Percentiles rank a stretch among this genome's conserved stretches.
Conservation (phyloP, 1,140 invertebrate species). For the Coptotermes formosanus region DNA sequence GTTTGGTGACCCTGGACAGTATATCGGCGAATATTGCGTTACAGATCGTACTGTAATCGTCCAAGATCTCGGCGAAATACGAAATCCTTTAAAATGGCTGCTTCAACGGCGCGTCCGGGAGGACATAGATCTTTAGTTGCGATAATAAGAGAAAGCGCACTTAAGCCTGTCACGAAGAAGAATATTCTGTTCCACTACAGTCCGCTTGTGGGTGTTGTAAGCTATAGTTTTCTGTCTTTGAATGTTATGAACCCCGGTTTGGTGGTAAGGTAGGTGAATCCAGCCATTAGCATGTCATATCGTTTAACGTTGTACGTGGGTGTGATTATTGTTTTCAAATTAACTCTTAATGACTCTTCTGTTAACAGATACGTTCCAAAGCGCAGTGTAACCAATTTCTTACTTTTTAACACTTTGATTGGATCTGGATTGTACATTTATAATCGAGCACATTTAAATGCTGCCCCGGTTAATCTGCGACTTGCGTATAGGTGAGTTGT, state of each 20-base stretch:
- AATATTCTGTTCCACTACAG: constrained; percentile 62
- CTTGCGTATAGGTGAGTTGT: constrained; percentile 19
- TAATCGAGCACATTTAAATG: constrained; percentile 56
- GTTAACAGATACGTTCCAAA: constrained; percentile 55
- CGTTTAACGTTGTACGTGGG: background rate
- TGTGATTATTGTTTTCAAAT: background rate
- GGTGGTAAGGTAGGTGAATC: constrained; percentile 51
- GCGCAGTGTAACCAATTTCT: constrained; percentile 58
- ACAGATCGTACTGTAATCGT: background rate
- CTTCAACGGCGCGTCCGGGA: background rate
- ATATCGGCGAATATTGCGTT: too few species aligned
- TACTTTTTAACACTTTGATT: constrained; percentile 55
- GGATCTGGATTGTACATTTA: constrained; percentile 65
- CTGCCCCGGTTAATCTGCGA: background rate
- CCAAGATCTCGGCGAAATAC: background rate
- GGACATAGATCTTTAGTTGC: constrained; percentile 32
- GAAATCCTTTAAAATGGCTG: background rate
- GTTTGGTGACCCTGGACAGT: too few species aligned
- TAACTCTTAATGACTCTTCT: constrained; percentile 39
- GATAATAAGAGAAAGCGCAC: constrained; percentile 48
- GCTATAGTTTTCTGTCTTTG: constrained; percentile 60
- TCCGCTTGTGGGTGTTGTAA: constrained; percentile 58
- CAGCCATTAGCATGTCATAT: background rate
- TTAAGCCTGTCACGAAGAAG: constrained; percentile 57
- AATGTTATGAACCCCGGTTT: constrained; percentile 67